Evolutionary conservation across 2,888 invertebrate species (phyloP).

Genomic region (Liodrosophila aerea): DNA sequence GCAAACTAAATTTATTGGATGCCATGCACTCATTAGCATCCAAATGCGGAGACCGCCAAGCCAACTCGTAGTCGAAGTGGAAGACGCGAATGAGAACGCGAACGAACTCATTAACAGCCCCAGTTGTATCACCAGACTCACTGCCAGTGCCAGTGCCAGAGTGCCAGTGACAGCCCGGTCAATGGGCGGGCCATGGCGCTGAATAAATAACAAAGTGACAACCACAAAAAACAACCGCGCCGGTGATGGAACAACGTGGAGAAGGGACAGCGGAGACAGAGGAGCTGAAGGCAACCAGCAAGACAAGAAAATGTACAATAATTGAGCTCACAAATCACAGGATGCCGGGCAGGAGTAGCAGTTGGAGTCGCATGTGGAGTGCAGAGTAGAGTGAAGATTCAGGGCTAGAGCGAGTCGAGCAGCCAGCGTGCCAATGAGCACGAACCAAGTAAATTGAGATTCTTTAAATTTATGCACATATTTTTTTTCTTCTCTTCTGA

Average conservation of each 20-base stretch:
- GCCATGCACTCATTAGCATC: conserved; percentile 78
- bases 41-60: conserved; percentile 66
- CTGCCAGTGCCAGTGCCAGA: conserved; percentile 45
- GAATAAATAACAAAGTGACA: conserved; percentile 78
- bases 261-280: not conserved
- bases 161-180: conserved; percentile 36
- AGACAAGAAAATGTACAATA: conserved; percentile 66
- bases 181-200: conserved; percentile 65
- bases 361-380: conserved; percentile 27
- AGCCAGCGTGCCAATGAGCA: conserved; percentile 63
- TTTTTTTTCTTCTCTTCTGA: conserved; percentile 45
- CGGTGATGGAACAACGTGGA: conserved; percentile 41
- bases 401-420: conserved; percentile 17
- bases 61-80: conserved; percentile 46
- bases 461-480: conserved; percentile 78
- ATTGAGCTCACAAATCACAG: conserved; percentile 78
- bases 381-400: conserved; percentile 27
- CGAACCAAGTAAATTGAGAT: conserved; percentile 73
- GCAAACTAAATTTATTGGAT: conserved; percentile 77
- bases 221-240: conserved; percentile 75
- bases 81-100: conserved; percentile 24
- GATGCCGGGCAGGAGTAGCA: conserved; percentile 36
- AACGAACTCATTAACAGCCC: conserved; percentile 71
- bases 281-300: too few species aligned
- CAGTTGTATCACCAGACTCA: conserved; percentile 58